A percentile compares a stretch with the other conserved stretches of the same genome.
These are phyloP conservation scores for Tetranychus cinnabarinus DNA, from an alignment of 1,140 invertebrate species.

Conservation along the genomic window DNA sequence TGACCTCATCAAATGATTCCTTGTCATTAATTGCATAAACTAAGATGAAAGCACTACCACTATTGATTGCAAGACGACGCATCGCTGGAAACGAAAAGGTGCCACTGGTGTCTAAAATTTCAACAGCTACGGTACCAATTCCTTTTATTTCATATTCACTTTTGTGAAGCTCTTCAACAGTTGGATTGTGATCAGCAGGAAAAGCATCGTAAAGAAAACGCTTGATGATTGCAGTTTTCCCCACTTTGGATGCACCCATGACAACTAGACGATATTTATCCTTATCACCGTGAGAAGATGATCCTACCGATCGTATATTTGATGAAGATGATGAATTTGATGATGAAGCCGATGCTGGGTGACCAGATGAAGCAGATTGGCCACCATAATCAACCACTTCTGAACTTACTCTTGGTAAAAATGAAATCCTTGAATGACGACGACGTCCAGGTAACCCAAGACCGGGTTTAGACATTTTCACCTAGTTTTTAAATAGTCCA, in stretches of 20 bases:
- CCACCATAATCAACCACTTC: no score
- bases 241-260: slow-evolving; percentile 53
- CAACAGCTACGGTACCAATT: neutral
- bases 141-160: slow-evolving; percentile 40
- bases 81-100: slow-evolving; percentile 69
- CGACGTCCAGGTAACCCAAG: no score
- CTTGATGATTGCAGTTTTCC: slow-evolving; percentile 60
- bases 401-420: no score
- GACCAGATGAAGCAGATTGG: no score
- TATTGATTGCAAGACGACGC: slow-evolving; percentile 55
- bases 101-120: slow-evolving; percentile 27
- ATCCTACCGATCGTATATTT: no score
- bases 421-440: no score
- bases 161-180: slow-evolving; percentile 69
- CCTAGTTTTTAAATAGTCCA: no score
- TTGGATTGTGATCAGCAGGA: slow-evolving; percentile 55
- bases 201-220: slow-evolving; percentile 64
- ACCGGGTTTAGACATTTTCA: no score
- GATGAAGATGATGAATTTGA: no score
- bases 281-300: no score
- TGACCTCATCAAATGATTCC: slow-evolving; percentile 13
- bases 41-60: slow-evolving; percentile 64
- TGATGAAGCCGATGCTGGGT: no score
- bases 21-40: slow-evolving; percentile 33
- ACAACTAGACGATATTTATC: slow-evolving; percentile 38